Percentiles rank a stretch among this genome's conserved stretches.
These are phyloP conservation scores for Boloria selene DNA, from an alignment of 2,888 invertebrate genomes.

Conservation along the genomic window DNA sequence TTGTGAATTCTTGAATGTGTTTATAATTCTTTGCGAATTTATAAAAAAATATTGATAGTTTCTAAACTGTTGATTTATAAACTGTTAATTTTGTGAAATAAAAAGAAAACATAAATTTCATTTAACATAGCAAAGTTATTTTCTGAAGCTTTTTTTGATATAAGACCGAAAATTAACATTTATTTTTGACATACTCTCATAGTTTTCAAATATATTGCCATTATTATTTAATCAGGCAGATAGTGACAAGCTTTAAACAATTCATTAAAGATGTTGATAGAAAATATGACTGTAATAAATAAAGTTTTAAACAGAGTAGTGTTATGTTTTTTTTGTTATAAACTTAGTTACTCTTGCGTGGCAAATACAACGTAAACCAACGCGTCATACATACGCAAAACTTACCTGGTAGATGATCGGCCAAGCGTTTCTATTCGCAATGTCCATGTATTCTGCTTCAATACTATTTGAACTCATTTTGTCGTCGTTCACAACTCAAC, in stretches of 20 bases:
- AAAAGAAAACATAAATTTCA: too few relatives aligned
- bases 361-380: slow-evolving; percentile 48
- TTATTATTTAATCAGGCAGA: background rate
- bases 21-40: too few relatives aligned
- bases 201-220: background rate
- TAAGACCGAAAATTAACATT: background rate
- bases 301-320: slow-evolving; percentile 10
- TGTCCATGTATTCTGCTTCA: slow-evolving; percentile 88
- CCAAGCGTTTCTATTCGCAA: slow-evolving; percentile 88
- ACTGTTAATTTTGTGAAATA: background rate
- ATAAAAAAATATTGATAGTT: too few relatives aligned
- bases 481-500: slow-evolving; percentile 49
- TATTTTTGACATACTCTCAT: slow-evolving; percentile 5
- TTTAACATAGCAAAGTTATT: too few relatives aligned
- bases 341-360: slow-evolving; percentile 53
- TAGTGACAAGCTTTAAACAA: background rate
- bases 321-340: slow-evolving; percentile 24
- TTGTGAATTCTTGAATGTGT: background rate
- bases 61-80: too few relatives aligned
- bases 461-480: slow-evolving; percentile 65
- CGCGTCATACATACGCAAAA: slow-evolving; percentile 51
- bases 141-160: background rate
- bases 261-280: background rate
- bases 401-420: slow-evolving; percentile 86
- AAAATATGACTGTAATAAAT: background rate